Evolutionary conservation across 2,888 invertebrate genomes (phyloP).

Genomic region (Drosophila gaucha): DNA sequence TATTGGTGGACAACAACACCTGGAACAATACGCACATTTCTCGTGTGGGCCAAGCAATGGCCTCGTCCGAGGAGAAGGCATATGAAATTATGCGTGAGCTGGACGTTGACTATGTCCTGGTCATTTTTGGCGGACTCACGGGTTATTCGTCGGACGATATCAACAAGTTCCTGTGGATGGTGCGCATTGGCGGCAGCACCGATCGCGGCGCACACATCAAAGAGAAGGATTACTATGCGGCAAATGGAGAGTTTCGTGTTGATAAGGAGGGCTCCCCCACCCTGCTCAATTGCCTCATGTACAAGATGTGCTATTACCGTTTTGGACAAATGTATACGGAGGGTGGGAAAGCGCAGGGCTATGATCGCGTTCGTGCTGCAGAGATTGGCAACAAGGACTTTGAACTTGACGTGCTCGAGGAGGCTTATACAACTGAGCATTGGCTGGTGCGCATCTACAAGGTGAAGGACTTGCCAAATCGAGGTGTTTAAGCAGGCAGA

Average conservation of each 20-base stretch:
- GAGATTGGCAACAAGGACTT: conserved; percentile 99
- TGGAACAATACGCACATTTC: conserved; percentile 99
- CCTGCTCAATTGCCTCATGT: conserved; percentile 98
- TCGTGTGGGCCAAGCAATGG: conserved; percentile 99
- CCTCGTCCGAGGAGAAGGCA: conserved; percentile 97
- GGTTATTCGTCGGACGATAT: conserved; percentile 99
- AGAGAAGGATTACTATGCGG: conserved; percentile 98
- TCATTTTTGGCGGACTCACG: conserved; percentile 99
- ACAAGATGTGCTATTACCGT: conserved; percentile 99
- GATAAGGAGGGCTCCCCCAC: conserved; percentile 97
- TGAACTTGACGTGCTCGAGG: conserved; percentile 98
- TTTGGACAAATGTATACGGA: conserved; percentile 98
- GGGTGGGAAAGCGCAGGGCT: conserved; percentile 97
- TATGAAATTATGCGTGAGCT: conserved; percentile 99
- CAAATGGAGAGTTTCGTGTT: conserved; percentile 97
- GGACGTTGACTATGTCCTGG: conserved; percentile 98
- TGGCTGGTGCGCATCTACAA: conserved; percentile 99
- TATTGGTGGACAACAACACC: conserved; percentile 99
- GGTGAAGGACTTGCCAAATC: conserved; percentile 96
- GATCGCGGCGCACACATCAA: conserved; percentile 97
- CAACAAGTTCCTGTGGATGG: conserved; percentile 99
- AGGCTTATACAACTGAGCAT: conserved; percentile 99
- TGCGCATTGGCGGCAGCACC: conserved; percentile 97
- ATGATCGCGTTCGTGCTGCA: conserved; percentile 97
- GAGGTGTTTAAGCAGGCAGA: conserved; percentile 88